Conservation (phyloP, 2,797 vertebrate genomes). For the Eupleurogrammus muticus region DNA sequence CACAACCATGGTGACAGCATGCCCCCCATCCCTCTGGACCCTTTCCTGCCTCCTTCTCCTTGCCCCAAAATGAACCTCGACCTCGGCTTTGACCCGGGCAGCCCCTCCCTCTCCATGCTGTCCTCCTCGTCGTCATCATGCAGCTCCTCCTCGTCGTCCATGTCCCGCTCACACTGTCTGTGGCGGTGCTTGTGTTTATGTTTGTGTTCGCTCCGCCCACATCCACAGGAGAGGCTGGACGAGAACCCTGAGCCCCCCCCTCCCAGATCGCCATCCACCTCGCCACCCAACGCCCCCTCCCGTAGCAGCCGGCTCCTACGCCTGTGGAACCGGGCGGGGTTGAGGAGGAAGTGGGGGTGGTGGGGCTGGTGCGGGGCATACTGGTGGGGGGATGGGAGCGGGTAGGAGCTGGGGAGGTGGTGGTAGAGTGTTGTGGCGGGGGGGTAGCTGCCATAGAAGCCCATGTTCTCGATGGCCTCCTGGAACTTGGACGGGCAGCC, state of each 20-base stretch:
- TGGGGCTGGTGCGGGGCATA: conserved; percentile 89
- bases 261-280: conserved; percentile 82
- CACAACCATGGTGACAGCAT: conserved; percentile 85
- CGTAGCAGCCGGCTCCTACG: conserved; percentile 92
- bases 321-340: conserved; percentile 95
- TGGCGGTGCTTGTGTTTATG: conserved; percentile 94
- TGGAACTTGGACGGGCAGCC: conserved; percentile 87
- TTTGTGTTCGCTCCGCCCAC: conserved; percentile 85
- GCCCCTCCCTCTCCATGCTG: conserved; percentile 54
- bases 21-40: conserved; percentile 65
- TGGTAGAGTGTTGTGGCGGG: conserved; percentile 88
- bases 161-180: conserved; percentile 89
- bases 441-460: conserved; percentile 94
- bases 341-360: conserved; percentile 93
- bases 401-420: conserved; percentile 88
- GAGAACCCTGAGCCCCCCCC: conserved; percentile 85
- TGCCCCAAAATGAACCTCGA: conserved; percentile 66
- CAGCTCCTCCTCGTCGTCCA: conserved; percentile 73
- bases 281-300: conserved; percentile 83
- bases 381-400: conserved; percentile 87
- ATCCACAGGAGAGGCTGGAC: conserved; percentile 90
- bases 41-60: conserved; percentile 65
- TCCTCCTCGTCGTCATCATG: conserved; percentile 70
- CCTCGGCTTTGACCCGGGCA: conserved; percentile 58
- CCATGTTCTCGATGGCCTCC: conserved; percentile 89